Percentiles rank a stretch among this genome's conserved stretches.
These are phyloP conservation scores for Scolopax bukidnonensis DNA, from an alignment of 2,797 vertebrate genomes.

Conservation along the genomic window DNA sequence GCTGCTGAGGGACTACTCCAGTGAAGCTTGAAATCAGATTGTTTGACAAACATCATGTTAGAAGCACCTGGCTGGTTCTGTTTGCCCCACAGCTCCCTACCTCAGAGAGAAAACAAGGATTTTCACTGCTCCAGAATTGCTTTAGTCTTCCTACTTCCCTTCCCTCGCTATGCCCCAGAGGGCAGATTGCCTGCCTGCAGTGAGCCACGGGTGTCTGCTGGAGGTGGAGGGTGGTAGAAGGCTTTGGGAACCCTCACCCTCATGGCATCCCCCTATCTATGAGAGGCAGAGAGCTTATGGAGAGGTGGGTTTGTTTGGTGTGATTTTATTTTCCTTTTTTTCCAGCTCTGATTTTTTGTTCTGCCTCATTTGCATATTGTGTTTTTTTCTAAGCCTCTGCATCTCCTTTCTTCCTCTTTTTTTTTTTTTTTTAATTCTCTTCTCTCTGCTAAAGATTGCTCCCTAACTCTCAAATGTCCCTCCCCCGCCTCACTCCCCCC, in stretches of 20 bases:
- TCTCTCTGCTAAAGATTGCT: slow-evolving; percentile 63
- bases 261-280: background rate
- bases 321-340: slow-evolving; percentile 21
- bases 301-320: slow-evolving; percentile 21
- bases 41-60: slow-evolving; percentile 69
- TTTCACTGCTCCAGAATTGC: slow-evolving; percentile 21
- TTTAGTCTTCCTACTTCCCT: slow-evolving; percentile 15
- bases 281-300: background rate
- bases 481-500: slow-evolving; percentile 63
- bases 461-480: slow-evolving; percentile 76
- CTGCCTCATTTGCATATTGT: slow-evolving; percentile 64
- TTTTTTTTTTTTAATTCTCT: slow-evolving; percentile 25
- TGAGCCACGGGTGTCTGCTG: background rate
- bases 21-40: slow-evolving; percentile 71
- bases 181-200: background rate
- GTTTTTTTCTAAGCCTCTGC: slow-evolving; percentile 44
- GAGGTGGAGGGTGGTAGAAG: background rate
- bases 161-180: slow-evolving; percentile 2
- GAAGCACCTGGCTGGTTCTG: slow-evolving; percentile 65
- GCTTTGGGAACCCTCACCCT: background rate
- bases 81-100: slow-evolving; percentile 61
- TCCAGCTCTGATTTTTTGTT: slow-evolving; percentile 58
- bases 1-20: slow-evolving; percentile 63
- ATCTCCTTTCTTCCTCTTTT: slow-evolving; percentile 34
- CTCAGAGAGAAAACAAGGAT: slow-evolving; percentile 49